These are phyloP conservation scores for Cyanoderma ruficeps DNA, from an alignment of 2,113 vertebrate genomes.

Conservation along the genomic window DNA sequence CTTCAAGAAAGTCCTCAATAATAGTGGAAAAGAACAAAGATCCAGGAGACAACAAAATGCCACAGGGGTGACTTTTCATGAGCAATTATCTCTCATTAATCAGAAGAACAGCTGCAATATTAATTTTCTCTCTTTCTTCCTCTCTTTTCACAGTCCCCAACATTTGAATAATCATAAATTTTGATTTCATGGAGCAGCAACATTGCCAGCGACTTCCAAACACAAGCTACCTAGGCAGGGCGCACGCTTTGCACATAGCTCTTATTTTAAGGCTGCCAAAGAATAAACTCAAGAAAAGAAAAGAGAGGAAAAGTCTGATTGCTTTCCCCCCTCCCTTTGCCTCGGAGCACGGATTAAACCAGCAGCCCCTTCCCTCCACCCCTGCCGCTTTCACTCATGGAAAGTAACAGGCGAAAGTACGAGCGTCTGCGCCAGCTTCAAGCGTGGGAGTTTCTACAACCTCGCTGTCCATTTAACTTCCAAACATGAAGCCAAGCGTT, in stretches of 20 bases:
- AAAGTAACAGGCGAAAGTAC: conserved; percentile 3
- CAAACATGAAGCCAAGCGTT: conserved; percentile 80
- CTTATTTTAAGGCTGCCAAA: conserved; percentile 41
- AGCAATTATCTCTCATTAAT: conserved; percentile 99
- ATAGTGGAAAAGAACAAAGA: conserved; percentile 99
- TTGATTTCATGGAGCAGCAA: conserved; percentile 77
- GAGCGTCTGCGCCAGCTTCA: conserved; percentile 33
- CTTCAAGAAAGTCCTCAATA: conserved; percentile 97
- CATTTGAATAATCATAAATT: conserved; percentile 86
- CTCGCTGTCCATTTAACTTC: conserved; percentile 76
- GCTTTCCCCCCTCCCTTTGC: not conserved
- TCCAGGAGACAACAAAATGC: conserved; percentile 97
- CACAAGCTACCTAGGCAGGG: conserved; percentile 63
- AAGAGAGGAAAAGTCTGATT: not conserved
- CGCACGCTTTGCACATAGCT: conserved; percentile 32
- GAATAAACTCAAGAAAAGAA: conserved; percentile 30
- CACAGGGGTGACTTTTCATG: conserved; percentile 99
- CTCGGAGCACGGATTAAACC: conserved; percentile 5
- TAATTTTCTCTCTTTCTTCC: conserved; percentile 88
- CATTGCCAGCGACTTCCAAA: conserved; percentile 57
- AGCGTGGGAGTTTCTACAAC: conserved; percentile 77
- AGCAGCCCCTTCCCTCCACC: not conserved
- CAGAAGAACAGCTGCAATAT: conserved; percentile 99
- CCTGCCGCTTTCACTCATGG: conserved; percentile 4
- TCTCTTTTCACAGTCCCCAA: conserved; percentile 80